These are phyloP conservation scores for Rynchops niger DNA, from an alignment of 2,113 vertebrate genomes.

Conservation along the genomic window DNA sequence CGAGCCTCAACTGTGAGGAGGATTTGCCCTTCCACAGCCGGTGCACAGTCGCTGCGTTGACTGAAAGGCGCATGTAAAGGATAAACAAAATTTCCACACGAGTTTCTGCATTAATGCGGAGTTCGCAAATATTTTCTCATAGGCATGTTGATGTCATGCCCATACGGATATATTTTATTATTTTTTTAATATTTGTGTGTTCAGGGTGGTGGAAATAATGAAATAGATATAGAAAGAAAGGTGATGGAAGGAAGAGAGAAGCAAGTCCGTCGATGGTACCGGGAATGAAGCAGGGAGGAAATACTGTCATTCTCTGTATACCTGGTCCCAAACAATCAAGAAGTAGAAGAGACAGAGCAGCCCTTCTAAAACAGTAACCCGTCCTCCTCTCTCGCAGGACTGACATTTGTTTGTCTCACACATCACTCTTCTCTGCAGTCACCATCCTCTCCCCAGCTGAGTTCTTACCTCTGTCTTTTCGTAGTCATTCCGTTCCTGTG, in stretches of 20 bases:
- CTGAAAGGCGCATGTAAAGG: neutral
- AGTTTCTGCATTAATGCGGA: neutral
- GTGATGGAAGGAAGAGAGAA: neutral
- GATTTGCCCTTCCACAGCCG: neutral
- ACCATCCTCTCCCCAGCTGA: neutral
- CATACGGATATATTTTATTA: neutral
- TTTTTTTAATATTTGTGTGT: neutral
- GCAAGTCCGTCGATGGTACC: neutral
- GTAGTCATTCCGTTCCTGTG: neutral
- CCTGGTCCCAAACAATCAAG: neutral
- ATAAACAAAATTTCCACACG: neutral
- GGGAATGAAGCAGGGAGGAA: neutral
- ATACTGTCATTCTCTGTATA: neutral
- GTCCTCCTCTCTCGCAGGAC: neutral
- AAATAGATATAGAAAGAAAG: neutral
- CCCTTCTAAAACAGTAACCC: neutral
- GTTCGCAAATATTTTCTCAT: neutral
- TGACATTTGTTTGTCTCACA: neutral
- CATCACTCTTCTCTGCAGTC: neutral
- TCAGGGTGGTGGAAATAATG: neutral
- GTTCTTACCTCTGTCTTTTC: neutral
- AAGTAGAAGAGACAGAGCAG: neutral
- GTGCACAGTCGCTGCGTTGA: neutral
- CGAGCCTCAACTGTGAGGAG: neutral
- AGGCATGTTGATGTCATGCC: neutral